phyloP scores from a whole-genome alignment of 1,140 invertebrate species.

The Dendrolimus punctatus region DNA sequence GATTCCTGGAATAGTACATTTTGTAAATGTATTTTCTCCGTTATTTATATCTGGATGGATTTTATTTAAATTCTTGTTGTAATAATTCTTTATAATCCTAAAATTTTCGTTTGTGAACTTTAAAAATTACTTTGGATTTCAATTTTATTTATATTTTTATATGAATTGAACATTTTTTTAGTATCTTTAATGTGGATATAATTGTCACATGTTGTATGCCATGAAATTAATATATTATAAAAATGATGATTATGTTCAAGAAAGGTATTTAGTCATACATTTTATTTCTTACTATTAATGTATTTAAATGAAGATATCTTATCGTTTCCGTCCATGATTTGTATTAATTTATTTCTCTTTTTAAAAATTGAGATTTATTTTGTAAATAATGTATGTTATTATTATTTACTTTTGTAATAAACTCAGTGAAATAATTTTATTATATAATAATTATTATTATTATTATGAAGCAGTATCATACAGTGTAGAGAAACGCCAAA shows the following conservation, averaged over 20 bases:
- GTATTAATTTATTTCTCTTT: slow-evolving; percentile 40
- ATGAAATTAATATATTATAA: slow-evolving; percentile 25
- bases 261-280: slow-evolving; percentile 14
- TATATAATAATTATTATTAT: background rate
- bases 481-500: slow-evolving; percentile 69
- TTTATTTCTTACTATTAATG: slow-evolving; percentile 12
- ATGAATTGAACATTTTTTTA: no score
- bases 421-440: slow-evolving; percentile 2
- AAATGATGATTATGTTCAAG: background rate
- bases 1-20: no score
- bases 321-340: slow-evolving; percentile 62
- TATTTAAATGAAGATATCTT: slow-evolving; percentile 39
- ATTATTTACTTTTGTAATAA: slow-evolving; percentile 11
- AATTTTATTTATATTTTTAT: no score
- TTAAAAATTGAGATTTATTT: slow-evolving; percentile 17
- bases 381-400: slow-evolving; percentile 44
- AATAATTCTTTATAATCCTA: no score
- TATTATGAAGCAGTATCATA: slow-evolving; percentile 34
- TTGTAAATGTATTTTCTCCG: no score
- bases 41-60: no score
- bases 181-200: no score
- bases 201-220: slow-evolving; percentile 16
- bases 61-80: no score
- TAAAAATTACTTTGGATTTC: no score
- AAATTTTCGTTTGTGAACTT: no score